Evolutionary conservation across 2,113 vertebrate species (phyloP).

Genomic region (Bubalus kerabau): DNA sequence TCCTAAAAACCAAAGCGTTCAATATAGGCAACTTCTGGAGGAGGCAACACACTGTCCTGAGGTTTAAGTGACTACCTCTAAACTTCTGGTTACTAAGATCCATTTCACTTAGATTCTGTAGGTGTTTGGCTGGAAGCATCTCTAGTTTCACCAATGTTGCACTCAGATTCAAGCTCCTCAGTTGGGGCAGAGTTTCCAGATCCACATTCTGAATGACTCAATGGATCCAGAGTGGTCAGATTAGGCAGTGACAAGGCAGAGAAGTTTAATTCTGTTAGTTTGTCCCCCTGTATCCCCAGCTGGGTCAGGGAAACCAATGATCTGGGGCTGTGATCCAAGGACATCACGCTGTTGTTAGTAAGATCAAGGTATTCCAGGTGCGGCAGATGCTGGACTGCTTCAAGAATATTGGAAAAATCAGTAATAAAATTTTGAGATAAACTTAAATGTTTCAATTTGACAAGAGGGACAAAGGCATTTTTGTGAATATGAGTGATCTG

Average conservation of each 20-base stretch:
- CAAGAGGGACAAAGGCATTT: conserved; percentile 14
- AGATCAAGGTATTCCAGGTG: conserved; percentile 41
- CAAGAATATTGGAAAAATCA: background rate
- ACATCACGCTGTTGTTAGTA: background rate
- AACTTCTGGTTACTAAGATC: background rate
- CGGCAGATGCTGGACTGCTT: background rate
- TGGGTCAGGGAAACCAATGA: background rate
- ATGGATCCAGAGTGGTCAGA: background rate
- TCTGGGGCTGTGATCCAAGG: background rate
- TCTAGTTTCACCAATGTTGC: background rate
- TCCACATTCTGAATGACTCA: background rate
- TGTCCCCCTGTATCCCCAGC: background rate
- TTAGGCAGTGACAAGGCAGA: conserved; percentile 35
- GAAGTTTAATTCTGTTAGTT: background rate
- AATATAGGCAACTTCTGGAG: conserved; percentile 34
- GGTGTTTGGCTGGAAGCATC: background rate
- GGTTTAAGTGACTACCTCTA: background rate
- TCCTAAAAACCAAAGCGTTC: conserved; percentile 28
- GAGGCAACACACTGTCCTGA: background rate
- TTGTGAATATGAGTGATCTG: background rate
- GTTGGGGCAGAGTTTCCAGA: conserved; percentile 2
- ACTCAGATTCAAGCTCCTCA: conserved; percentile 13
- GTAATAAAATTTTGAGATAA: conserved; percentile 2
- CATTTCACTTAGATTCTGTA: conserved; percentile 17
- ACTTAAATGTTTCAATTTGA: background rate